Conservation (phyloP, 2,797 vertebrate species). For the Emydoidea blandingii region DNA sequence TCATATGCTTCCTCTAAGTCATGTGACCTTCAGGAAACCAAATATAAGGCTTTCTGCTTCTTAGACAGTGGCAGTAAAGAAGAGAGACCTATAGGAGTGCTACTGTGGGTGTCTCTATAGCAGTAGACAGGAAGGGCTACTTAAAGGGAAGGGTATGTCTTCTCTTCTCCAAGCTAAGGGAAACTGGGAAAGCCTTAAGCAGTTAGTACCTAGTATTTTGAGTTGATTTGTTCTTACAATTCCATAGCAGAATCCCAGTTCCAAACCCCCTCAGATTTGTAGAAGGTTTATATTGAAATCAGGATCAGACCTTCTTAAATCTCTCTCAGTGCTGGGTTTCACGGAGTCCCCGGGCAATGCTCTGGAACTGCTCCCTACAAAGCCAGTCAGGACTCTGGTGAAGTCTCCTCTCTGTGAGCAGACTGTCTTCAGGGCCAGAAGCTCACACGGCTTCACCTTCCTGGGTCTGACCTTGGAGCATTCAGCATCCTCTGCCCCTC, state of each 20-base stretch:
- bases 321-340: not conserved
- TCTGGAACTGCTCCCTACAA: no score
- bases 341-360: no score
- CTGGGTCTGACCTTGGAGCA: no score
- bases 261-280: not conserved
- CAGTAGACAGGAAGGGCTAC: not conserved
- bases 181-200: not conserved
- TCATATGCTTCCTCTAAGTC: fast-evolving
- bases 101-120: not conserved
- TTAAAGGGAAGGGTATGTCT: not conserved
- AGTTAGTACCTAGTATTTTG: not conserved
- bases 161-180: not conserved
- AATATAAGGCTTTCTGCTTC: fast-evolving
- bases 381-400: no score
- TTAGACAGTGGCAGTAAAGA: fast-evolving
- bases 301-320: not conserved
- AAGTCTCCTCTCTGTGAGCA: no score
- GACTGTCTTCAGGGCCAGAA: no score
- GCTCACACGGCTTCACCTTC: no score
- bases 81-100: not conserved
- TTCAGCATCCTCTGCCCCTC: no score
- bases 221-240: not conserved
- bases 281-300: not conserved
- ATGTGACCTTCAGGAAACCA: not conserved
- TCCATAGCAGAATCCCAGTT: not conserved